Conservation (phyloP, 1,140 invertebrate genomes). For the Oryzaephilus surinamensis region DNA sequence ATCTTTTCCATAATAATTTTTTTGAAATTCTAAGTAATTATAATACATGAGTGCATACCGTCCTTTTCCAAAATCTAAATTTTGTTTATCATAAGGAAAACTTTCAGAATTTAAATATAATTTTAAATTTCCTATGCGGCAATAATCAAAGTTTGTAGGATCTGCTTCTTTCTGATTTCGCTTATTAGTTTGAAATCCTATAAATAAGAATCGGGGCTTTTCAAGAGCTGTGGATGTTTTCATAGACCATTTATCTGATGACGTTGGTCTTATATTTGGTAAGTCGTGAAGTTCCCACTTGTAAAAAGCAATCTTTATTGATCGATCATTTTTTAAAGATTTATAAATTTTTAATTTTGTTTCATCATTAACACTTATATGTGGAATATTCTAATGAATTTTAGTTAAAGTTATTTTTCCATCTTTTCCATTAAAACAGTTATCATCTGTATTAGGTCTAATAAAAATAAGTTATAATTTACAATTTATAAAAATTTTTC, state of each 20-base stretch:
- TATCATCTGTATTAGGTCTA: conserved; percentile 26
- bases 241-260: conserved; percentile 5
- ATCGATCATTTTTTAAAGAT: conserved; percentile 10
- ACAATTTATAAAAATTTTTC: conserved; percentile 36
- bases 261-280: conserved; percentile 5
- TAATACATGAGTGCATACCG: too few species aligned
- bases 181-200: too few species aligned
- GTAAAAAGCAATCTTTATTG: conserved; percentile 13
- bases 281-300: conserved; percentile 12
- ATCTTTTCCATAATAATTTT: too few species aligned
- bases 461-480: conserved; percentile 39
- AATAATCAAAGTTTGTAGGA: too few species aligned
- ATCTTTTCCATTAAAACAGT: conserved; percentile 1
- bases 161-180: too few species aligned
- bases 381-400: conserved; percentile 15
- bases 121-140: too few species aligned
- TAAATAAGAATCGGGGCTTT: too few species aligned
- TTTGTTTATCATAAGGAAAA: too few species aligned
- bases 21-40: too few species aligned
- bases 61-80: too few species aligned
- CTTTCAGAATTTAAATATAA: too few species aligned
- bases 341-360: conserved; percentile 13
- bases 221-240: too few species aligned
- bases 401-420: conserved; percentile 4
- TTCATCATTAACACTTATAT: conserved; percentile 8